phyloP scores from a whole-genome alignment of 2,888 invertebrate species.

The Folsomia manolachei region DNA sequence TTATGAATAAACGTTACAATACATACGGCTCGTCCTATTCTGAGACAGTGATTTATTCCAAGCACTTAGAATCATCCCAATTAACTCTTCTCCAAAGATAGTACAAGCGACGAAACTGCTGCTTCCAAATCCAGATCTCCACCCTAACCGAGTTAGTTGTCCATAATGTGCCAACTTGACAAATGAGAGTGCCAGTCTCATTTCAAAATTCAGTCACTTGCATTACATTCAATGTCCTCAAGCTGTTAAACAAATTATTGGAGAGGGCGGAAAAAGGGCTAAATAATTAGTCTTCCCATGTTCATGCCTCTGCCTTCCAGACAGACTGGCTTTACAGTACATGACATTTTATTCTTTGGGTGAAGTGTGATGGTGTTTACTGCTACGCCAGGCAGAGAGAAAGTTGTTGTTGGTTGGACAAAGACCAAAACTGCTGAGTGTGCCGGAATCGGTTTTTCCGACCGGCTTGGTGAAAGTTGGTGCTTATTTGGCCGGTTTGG shows the following conservation, averaged over 20 bases:
- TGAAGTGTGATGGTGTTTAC: background rate
- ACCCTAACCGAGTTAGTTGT: too few species aligned
- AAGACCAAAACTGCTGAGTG: background rate
- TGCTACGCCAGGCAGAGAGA: background rate
- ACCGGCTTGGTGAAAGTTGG: background rate
- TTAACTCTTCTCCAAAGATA: too few species aligned
- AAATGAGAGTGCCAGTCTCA: background rate
- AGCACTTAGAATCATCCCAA: too few species aligned
- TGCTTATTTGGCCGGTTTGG: too few species aligned
- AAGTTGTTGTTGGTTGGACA: background rate
- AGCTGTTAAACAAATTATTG: background rate
- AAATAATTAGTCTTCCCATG: background rate
- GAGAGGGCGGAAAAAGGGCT: background rate
- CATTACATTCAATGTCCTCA: background rate
- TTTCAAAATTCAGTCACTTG: background rate
- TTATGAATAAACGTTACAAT: background rate
- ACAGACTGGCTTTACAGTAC: too few species aligned
- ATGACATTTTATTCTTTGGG: too few species aligned
- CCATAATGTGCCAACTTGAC: too few species aligned
- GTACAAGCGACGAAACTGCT: too few species aligned
- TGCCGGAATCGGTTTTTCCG: background rate
- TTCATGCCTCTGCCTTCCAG: too few species aligned
- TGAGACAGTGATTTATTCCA: too few species aligned
- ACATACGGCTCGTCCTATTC: too few species aligned
- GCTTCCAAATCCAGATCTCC: too few species aligned